Percentiles rank a stretch among this genome's conserved stretches.
phyloP scores from a whole-genome alignment of 2,797 vertebrate species.

The Knipowitschia caucasica region DNA sequence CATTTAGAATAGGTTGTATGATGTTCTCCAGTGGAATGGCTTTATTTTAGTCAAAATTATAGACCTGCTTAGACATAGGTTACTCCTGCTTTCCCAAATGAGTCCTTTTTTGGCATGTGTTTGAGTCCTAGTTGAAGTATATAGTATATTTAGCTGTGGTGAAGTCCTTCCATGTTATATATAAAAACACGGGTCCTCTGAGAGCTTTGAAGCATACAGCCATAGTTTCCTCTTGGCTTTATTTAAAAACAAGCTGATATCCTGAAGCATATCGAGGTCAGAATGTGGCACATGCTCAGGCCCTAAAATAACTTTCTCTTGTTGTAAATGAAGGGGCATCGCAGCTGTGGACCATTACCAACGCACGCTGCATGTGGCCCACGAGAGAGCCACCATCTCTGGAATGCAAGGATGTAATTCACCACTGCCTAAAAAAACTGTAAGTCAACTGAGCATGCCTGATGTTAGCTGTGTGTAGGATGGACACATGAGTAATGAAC shows the following conservation, averaged over 20 bases:
- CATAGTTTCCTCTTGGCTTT: constrained; percentile 9
- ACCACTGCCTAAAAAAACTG: constrained; percentile 33
- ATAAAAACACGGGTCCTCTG: too few relatives aligned
- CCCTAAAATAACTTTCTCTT: constrained; percentile 53
- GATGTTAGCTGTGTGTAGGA: constrained; percentile 12
- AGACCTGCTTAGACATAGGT: too few relatives aligned
- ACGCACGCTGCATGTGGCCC: constrained; percentile 11
- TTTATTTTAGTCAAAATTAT: too few relatives aligned
- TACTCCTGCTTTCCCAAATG: too few relatives aligned
- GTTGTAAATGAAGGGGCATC: constrained; percentile 44
- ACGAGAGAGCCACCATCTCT: constrained; percentile 17
- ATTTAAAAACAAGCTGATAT: constrained; percentile 45
- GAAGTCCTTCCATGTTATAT: too few relatives aligned
- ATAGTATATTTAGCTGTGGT: too few relatives aligned
- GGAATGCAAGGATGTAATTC: constrained; percentile 27
- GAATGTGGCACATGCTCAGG: constrained; percentile 53
- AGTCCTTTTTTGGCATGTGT: too few relatives aligned
- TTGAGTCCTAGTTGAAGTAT: too few relatives aligned
- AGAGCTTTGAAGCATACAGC: too few relatives aligned
- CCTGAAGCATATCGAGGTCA: constrained; percentile 31
- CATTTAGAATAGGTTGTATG: too few relatives aligned
- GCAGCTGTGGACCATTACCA: constrained; percentile 47
- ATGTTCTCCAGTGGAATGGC: too few relatives aligned
- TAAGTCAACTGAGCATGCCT: constrained; percentile 19
- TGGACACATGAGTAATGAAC: not conserved